Evolutionary conservation across 2,113 vertebrate genomes (phyloP).

Genomic region (Pangasianodon hypophthalmus): DNA sequence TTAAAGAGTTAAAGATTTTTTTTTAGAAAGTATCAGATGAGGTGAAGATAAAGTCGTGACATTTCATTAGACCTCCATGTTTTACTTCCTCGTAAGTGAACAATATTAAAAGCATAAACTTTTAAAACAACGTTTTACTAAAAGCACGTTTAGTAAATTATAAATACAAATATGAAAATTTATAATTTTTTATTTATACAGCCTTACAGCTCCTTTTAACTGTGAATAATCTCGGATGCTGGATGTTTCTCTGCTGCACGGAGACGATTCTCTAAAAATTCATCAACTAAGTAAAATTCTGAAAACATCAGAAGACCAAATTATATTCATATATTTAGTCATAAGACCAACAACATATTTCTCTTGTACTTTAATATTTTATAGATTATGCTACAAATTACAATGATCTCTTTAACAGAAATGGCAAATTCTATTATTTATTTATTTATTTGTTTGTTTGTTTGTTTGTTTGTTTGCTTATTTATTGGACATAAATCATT

Average conservation of each 20-base stretch:
- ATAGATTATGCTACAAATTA: not conserved
- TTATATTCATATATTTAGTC: not conserved
- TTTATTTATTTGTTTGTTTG: not conserved
- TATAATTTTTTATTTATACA: not conserved
- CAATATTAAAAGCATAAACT: not conserved
- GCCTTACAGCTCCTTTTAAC: not conserved
- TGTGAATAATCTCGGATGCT: not conserved
- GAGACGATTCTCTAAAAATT: not conserved
- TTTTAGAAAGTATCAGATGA: not conserved
- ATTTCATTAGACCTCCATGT: not conserved
- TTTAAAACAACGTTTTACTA: not conserved
- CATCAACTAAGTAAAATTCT: not conserved
- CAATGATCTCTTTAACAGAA: not conserved
- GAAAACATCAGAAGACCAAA: not conserved
- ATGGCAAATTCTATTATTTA: not conserved
- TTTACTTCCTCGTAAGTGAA: not conserved
- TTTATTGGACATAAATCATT: no score
- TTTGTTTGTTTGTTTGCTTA: not conserved
- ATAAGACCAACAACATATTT: not conserved
- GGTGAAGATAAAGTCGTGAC: not conserved
- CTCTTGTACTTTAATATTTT: not conserved
- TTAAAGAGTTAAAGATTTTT: no score
- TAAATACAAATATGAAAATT: not conserved
- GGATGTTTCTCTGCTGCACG: no score
- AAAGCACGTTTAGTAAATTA: not conserved